Evolutionary conservation across 92 coral and sea anemone genomes (phyloP), one percentile per base, ranked within the genome.

Genomic region (Epizoanthus rinbou): DNA sequence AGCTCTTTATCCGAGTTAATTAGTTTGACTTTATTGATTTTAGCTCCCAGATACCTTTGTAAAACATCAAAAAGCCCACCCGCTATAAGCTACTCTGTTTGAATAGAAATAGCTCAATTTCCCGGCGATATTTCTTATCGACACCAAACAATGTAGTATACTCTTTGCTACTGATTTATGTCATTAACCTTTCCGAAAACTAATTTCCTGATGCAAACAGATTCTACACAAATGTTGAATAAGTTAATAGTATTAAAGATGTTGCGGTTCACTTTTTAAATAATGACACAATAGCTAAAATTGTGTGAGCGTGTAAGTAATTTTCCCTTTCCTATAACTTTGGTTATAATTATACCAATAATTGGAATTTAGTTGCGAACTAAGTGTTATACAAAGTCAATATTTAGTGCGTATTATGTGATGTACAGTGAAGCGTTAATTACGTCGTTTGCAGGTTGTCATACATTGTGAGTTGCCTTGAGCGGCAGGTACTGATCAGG

Each of bases 361-460:
- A 67, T 67, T 67, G 17, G 72, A 8, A 31, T 31, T 67, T 31
- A 7, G 22, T 67, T 64, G 73, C 73, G 4, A 67, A 43, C 14
- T 16, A 28, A 16, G 22, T 67, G 31, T 67, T 19, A 33, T 3
- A 25, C 50, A 67, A 35, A 28, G 73, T 41, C 35, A 35, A 67
- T 67, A 33, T 33, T 67, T 14, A 8, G 47, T 15, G 41, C 73
- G 15, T 50, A 50, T 67, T 6, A 11, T 64, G 69, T 64, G 7
- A 25, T 24, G 3, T n/a, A 19, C 13, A 28, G 35, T 65, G 35
- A 65, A 65, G 28, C 8, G 22, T 23, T 18, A 25, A 64, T 65
- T 14, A 67, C 39, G 35, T 67, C 21, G 47, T 35, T 67, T 21
- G 50, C 73, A 67, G 73, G 73, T 67, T 67, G 73, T 28, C 73